Evolutionary conservation across 2,113 vertebrate genomes (phyloP).

Genomic region (Aegithalos caudatus): DNA sequence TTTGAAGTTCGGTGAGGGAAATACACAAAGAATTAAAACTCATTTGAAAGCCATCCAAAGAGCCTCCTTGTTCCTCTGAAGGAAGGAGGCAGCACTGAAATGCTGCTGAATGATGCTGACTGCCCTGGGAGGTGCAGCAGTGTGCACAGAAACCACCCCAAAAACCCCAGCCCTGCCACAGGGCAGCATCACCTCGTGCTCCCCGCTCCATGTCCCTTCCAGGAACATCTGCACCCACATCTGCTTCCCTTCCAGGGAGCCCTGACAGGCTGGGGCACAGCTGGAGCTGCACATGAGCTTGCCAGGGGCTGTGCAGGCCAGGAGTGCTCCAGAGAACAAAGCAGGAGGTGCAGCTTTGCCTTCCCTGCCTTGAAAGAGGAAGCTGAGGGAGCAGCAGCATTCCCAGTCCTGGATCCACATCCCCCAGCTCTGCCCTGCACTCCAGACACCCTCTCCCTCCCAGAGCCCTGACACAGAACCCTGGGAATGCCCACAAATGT

Average conservation of each 20-base stretch:
- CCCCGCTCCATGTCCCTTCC: background rate
- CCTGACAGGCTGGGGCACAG: background rate
- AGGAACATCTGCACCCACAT: background rate
- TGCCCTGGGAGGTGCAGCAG: background rate
- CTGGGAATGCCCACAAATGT: background rate
- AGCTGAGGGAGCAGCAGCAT: background rate
- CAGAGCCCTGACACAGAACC: background rate
- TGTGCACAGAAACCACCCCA: background rate
- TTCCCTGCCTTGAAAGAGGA: background rate
- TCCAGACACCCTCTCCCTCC: background rate
- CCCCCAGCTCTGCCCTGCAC: background rate
- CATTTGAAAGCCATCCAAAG: background rate
- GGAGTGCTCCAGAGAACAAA: background rate
- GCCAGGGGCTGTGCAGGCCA: background rate
- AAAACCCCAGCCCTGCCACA: background rate
- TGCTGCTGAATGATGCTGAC: background rate
- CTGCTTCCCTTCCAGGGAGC: background rate
- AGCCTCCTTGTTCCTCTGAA: background rate
- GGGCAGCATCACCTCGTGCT: background rate
- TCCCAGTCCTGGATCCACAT: background rate
- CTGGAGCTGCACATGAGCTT: background rate
- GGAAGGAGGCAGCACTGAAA: background rate
- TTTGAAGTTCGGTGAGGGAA: background rate
- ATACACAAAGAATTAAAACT: background rate
- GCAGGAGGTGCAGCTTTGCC: background rate